Percentiles rank a stretch among this genome's conserved stretches.
Conservation (phyloP, 2,888 invertebrate species). For the Sturmia bella region DNA sequence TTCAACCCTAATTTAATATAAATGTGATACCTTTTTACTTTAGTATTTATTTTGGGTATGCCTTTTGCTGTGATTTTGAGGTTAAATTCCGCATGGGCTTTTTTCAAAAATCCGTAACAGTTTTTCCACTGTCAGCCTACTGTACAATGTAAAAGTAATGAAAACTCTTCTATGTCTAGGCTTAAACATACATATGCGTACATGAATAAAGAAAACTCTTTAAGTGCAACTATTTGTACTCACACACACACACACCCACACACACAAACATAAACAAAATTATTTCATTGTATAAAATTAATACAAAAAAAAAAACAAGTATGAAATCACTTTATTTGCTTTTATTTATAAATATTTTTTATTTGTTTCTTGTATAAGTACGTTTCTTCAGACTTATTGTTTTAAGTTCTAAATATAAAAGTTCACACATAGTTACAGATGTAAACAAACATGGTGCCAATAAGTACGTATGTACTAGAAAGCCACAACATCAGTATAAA, state of each 20-base stretch:
- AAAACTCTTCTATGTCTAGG: slow-evolving; percentile 8
- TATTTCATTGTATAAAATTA: slow-evolving; percentile 12
- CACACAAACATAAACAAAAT: too few species aligned
- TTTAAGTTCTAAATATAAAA: not conserved
- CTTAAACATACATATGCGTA: not conserved
- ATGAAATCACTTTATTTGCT: slow-evolving; percentile 21
- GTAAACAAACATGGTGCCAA: not conserved
- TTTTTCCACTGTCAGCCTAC: too few species aligned
- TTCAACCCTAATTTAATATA: too few species aligned
- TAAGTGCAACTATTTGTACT: slow-evolving; percentile 26
- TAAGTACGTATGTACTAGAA: not conserved
- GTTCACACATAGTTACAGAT: not conserved
- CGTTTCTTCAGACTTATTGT: slow-evolving; percentile 4
- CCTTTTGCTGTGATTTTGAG: too few species aligned
- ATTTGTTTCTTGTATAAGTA: not conserved
- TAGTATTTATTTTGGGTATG: too few species aligned
- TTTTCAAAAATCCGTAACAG: too few species aligned
- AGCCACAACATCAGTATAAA: slow-evolving; percentile 24
- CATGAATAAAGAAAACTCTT: slow-evolving; percentile 49
- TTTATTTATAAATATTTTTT: slow-evolving; percentile 7
- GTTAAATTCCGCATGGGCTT: too few species aligned
- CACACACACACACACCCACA: too few species aligned
- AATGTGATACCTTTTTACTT: too few species aligned
- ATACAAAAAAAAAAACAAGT: slow-evolving; percentile 28
- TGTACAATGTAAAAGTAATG: slow-evolving; percentile 25